Conservation (phyloP, 1,140 invertebrate genomes). For the Saxidomus purpurata region DNA sequence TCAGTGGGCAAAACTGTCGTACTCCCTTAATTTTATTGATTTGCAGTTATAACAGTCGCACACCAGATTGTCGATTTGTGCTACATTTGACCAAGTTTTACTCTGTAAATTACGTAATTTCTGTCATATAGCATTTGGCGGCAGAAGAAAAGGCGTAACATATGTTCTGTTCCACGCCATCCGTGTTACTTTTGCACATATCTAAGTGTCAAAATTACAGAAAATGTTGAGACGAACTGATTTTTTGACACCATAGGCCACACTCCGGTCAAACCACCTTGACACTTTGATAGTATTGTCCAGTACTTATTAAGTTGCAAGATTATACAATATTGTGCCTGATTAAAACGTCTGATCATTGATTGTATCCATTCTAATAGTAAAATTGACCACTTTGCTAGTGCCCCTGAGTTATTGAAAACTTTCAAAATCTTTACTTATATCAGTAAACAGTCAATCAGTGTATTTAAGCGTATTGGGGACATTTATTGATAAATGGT, state of each 20-base stretch:
- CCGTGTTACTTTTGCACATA: background rate
- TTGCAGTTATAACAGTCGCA: no score
- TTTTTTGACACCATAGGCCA: background rate
- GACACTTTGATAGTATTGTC: constrained; percentile 27
- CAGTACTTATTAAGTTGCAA: background rate
- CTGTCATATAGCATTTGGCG: no score
- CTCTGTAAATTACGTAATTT: no score
- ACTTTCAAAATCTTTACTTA: constrained; percentile 27
- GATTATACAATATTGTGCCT: constrained; percentile 3
- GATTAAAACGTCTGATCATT: background rate
- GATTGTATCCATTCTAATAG: background rate
- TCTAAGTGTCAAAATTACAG: constrained; percentile 5
- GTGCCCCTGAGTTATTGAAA: constrained; percentile 25
- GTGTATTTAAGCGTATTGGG: background rate
- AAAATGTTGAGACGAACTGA: background rate
- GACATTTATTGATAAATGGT: background rate
- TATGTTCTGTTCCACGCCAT: background rate
- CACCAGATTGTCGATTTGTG: no score
- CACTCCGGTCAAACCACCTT: constrained; percentile 1
- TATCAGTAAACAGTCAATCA: constrained; percentile 18
- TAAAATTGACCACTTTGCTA: constrained; percentile 20
- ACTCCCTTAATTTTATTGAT: no score
- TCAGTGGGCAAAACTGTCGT: no score
- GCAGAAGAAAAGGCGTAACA: background rate
- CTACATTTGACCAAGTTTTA: no score